Evolutionary conservation across 2,888 invertebrate genomes (phyloP).

Genomic region (Macrophya alboannulata): DNA sequence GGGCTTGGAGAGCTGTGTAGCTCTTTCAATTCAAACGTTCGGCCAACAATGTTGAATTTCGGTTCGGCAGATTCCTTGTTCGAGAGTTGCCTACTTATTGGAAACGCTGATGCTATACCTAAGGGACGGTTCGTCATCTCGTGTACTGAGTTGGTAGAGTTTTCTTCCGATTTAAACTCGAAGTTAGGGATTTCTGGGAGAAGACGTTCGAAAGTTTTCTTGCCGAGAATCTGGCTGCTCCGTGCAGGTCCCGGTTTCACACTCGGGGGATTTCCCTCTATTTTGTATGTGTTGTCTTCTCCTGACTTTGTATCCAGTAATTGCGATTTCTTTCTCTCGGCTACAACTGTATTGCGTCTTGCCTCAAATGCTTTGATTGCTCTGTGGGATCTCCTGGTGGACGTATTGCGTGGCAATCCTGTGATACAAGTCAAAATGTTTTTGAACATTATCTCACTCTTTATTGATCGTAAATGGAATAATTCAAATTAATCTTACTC

Average conservation of each 20-base stretch:
- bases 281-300: slow-evolving; percentile 87
- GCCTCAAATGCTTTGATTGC: slow-evolving; percentile 89
- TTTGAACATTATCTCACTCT: background rate
- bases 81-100: background rate
- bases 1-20: background rate
- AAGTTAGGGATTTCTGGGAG: background rate
- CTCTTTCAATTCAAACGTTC: background rate
- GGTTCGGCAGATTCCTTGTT: background rate
- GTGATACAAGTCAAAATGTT: background rate
- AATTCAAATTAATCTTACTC: slow-evolving; percentile 81
- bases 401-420: slow-evolving; percentile 82
- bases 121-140: background rate
- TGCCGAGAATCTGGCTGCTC: slow-evolving; percentile 59
- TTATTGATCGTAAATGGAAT: background rate
- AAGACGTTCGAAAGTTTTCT: too few species aligned
- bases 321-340: slow-evolving; percentile 89
- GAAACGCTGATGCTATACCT: background rate
- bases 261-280: background rate
- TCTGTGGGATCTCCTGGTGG: slow-evolving; percentile 57
- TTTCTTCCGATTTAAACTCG: background rate
- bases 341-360: slow-evolving; percentile 91
- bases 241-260: background rate
- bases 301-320: slow-evolving; percentile 84
- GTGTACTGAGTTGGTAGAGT: background rate
- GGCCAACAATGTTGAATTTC: background rate